Evolutionary conservation across 2,113 vertebrate species (phyloP).

Genomic region (Notarius lentiginosus): DNA sequence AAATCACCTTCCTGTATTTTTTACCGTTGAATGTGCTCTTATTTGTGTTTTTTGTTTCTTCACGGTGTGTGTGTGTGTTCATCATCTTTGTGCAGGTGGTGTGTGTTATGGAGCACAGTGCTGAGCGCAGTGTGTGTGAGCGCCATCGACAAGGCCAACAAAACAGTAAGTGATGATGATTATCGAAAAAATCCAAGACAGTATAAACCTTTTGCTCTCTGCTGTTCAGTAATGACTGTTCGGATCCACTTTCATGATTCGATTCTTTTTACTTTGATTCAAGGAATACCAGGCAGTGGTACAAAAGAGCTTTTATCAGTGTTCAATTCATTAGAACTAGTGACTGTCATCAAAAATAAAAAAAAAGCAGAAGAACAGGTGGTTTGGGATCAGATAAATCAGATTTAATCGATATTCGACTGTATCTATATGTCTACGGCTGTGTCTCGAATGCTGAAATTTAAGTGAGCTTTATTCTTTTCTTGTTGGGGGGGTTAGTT

Average conservation of each 20-base stretch:
- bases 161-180: slow-evolving; percentile 47
- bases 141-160: slow-evolving; percentile 36
- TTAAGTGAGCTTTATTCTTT: too few relatives aligned
- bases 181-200: neutral
- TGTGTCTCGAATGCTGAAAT: too few relatives aligned
- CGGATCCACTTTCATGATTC: neutral
- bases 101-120: slow-evolving; percentile 43
- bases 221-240: neutral
- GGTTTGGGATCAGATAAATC: neutral
- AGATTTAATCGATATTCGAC: too few relatives aligned
- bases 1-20: neutral
- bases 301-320: neutral
- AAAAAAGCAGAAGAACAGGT: neutral
- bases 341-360: neutral
- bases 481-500: too few relatives aligned
- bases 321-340: neutral
- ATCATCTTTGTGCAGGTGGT: slow-evolving; percentile 43
- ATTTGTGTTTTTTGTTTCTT: neutral
- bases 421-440: too few relatives aligned
- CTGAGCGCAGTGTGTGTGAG: slow-evolving; percentile 36
- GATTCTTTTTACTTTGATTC: neutral
- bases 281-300: neutral
- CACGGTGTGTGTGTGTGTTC: neutral
- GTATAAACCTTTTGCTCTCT: neutral
- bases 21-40: neutral